Evolutionary conservation across 1,140 invertebrate genomes (phyloP), one percentile per base, ranked within the genome.

Genomic region (Trichonephila clavipes): DNA sequence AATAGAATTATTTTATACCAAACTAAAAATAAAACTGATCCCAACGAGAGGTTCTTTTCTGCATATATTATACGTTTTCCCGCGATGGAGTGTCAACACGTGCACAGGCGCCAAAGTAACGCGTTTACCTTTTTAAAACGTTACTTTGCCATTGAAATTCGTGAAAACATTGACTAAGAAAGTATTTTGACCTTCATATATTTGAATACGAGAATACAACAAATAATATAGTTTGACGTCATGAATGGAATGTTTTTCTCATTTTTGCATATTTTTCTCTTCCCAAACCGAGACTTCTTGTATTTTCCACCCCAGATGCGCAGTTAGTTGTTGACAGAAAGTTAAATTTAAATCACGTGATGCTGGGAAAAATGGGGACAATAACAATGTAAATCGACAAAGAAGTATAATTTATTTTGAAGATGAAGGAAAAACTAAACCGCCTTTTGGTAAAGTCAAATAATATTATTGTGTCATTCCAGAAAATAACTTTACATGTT

Each of bases 81-180:
- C 5, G 24, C 4, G 72, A 77, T 40, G 34, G 34, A 18, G 28
- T 34, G 3, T 34, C 14, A 58, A 24, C 44, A 85, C 82, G 44
- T 85, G 82, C 51, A 21, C 18, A 58, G 82, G 82, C 82, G 82
- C 82, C 82, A 14, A n/a, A 58, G 12, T 58, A 58, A 44, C 82
- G 21, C 58, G 21, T 85, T 85, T 85, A 85, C n/a, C 44, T 85
- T 85, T 85, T 59, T 24, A 21, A 59, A 85, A 85, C 21, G 2
- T 21, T 28, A 28, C 21, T 83, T 58, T 10, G 82, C 24, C 24
- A 58, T 85, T 59, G 82, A 59, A 85, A 58, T 6, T 19, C 4
- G 12, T 59, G 44, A 85, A 59, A 85, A 85, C 58, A 51, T 58
- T 28, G 28, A 18, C 28, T 69, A 4, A 24, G 66, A 69, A 69